These are phyloP conservation scores for Gorsachius magnificus DNA, from an alignment of 2,797 vertebrate species.

Conservation along the genomic window DNA sequence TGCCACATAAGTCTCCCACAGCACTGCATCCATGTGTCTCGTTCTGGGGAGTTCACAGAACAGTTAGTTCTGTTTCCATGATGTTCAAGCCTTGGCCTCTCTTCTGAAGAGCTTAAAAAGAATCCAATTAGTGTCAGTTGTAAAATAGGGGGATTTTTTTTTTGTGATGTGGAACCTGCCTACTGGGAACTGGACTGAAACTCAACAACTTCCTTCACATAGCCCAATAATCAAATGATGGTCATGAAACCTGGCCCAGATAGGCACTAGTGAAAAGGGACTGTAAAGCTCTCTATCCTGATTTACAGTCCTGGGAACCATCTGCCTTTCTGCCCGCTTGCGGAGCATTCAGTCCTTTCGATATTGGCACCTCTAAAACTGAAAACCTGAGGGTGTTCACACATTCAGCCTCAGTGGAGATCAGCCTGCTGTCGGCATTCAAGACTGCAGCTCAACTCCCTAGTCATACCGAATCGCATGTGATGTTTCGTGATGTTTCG, in stretches of 20 bases:
- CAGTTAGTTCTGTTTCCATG: neutral
- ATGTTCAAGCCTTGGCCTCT: neutral
- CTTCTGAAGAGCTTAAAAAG: neutral
- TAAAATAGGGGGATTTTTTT: neutral
- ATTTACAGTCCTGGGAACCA: neutral
- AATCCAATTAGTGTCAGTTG: neutral
- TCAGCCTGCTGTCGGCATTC: neutral
- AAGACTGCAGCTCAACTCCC: neutral
- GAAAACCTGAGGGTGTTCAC: neutral
- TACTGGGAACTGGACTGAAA: neutral
- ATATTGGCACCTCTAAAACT: neutral
- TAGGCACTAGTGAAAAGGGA: neutral
- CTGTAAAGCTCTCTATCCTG: neutral
- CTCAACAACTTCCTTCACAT: neutral
- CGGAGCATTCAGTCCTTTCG: rapidly evolving
- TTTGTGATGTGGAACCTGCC: neutral
- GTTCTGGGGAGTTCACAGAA: neutral
- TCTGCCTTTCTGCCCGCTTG: neutral
- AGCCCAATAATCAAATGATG: neutral
- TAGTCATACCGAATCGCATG: rapidly evolving
- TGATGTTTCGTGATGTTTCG: rapidly evolving
- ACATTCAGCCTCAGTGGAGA: rapidly evolving
- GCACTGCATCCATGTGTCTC: neutral
- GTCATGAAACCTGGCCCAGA: neutral
- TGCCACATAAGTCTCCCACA: neutral